Conservation (phyloP, 2,888 invertebrate species). For the Apoda limacodes region DNA sequence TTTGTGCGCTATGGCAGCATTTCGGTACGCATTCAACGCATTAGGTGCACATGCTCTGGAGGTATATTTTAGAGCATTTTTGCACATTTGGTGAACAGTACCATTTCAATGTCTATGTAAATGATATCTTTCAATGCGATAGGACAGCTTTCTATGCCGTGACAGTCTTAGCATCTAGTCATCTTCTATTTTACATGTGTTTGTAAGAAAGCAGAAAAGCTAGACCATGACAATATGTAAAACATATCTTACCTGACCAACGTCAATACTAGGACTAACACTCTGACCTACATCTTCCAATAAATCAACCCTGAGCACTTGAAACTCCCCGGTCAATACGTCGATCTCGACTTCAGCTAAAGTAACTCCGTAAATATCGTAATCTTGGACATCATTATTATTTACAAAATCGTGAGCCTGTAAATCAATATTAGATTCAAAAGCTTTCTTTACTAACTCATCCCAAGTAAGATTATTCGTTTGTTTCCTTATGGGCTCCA, state of each 20-base stretch:
- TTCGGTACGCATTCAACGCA: too few species aligned
- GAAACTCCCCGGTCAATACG: slow-evolving; percentile 74
- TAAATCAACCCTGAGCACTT: slow-evolving; percentile 70
- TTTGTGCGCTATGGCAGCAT: too few species aligned
- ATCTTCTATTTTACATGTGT: too few species aligned
- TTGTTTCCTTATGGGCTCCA: slow-evolving; percentile 44
- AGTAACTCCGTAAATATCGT: slow-evolving; percentile 62
- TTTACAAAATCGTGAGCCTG: slow-evolving; percentile 28
- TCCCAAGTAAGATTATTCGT: slow-evolving; percentile 53
- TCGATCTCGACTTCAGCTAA: slow-evolving; percentile 77
- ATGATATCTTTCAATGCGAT: too few species aligned
- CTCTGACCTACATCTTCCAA: slow-evolving; percentile 74
- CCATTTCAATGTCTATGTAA: too few species aligned
- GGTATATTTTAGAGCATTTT: too few species aligned
- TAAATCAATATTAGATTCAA: slow-evolving; percentile 24
- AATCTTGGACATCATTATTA: slow-evolving; percentile 20
- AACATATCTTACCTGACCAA: slow-evolving; percentile 73
- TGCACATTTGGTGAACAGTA: too few species aligned
- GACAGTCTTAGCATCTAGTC: too few species aligned
- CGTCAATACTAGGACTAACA: slow-evolving; percentile 72
- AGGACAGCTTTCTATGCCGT: too few species aligned
- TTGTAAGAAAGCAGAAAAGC: too few species aligned
- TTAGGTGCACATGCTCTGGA: too few species aligned
- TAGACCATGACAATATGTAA: too few species aligned
- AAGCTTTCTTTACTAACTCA: slow-evolving; percentile 53